Evolutionary conservation across 2,888 invertebrate species (phyloP), one percentile per base, ranked within the genome.

Genomic region (Lathronympha strigana): DNA sequence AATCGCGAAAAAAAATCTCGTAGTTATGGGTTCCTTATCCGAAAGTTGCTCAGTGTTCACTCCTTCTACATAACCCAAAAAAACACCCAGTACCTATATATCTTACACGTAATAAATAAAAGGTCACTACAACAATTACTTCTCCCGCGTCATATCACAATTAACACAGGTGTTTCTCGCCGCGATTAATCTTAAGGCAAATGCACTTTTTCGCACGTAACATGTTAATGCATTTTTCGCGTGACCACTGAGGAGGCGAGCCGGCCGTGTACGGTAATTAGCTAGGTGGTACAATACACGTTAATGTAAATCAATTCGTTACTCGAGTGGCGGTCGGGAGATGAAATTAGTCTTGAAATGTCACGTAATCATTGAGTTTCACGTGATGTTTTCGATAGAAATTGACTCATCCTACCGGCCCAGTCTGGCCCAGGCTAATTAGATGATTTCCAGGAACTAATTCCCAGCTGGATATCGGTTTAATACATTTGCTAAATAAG

Each of bases 211-310:
- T 63, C 63, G 60, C 55, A 58, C 64, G 64, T 61, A 60, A 62
- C 54, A 66, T 67, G 69, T 68, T 72, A 72, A 73, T 73, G 71
- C 71, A 71, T 69, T 68, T 69, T 61, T 73, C 63, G 73, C 73
- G 73, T 71, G 73, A 68, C 68, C 51, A 13, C 23, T 8, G 51
- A 31, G 45, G 17, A 36, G 55, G 45, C 19, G 31, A 51, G 61
- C 17, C 47, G 43, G 31, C n/a, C n/a, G n/a, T 38, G 47, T 54
- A 21, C 17, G 57, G 67, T 57, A 68, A 69, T 72, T 69, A 71
- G 67, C 33, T n/a, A 25, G 3, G 36, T 49, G n/a, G 58, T 31
- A 40, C 19, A 58, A 64, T 58, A 36, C 36, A 63, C 36, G 28
- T 19, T 47, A 38, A 17, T 47, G 28, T 25, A 11, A 54, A 55